Evolutionary conservation across 2,888 invertebrate genomes (phyloP), one percentile per base, ranked within the genome.

Genomic region (Lasioglossum morio): DNA sequence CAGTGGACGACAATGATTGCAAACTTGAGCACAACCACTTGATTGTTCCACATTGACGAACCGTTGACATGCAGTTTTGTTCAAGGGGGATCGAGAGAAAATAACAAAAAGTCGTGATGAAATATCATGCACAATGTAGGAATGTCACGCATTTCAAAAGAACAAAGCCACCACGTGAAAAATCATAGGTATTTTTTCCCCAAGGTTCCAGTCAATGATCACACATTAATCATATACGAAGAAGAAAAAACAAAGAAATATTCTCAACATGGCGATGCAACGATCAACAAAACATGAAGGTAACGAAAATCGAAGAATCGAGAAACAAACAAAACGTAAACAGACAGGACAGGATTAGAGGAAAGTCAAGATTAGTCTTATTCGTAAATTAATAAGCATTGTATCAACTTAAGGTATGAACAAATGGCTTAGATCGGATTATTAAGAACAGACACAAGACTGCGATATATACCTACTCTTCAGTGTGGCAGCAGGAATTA

Each of bases 1-100:
- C 95, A 14, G 95, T 95, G 19, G 95, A 95, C 16, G 95, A 95
- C 30, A 95, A 91, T 7, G 95, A 95, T 87, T 95, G 94, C 86
- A 95, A 91, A 92, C 95, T 95, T 87, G 95, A 95, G 90, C 95
- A 95, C 74, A 95, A 89, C 94, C 95, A 95, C 95, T 95, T 92
- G 79, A 63, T 76, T 30, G 34, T 5, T 57, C 19, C 19, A 78
- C 30, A 19, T 34, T 7, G 40, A 60, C 19, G 40, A 16, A 73
- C 19, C 34, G 19, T 40, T 14, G 40, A 12, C 84, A 80, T 87
- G 86, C 84, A 53, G 19, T 80, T 57, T 60, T 40, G 23, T 78
- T 48, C 14, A 23, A 34, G 30, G 1, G 1, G 57, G 48, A 69
- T 66, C 40, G 30, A 77, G 30, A 77, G 57, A 40, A 57, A 3